These are phyloP conservation scores for Chiloscyllium plagiosum DNA, from an alignment of 2,113 vertebrate species.

Conservation along the genomic window DNA sequence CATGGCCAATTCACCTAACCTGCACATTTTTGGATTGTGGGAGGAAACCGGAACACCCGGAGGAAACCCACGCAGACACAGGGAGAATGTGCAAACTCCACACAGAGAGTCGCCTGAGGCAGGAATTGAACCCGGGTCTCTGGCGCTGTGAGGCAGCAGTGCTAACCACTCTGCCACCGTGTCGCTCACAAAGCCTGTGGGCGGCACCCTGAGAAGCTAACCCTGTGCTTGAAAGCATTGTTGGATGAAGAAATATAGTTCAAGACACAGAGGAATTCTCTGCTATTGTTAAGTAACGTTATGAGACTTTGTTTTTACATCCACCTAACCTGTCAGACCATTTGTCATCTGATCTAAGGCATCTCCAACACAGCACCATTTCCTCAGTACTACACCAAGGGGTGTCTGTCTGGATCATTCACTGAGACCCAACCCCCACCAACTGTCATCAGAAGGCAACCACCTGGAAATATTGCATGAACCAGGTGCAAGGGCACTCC, in stretches of 20 bases:
- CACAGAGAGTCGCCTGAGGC: too few species aligned
- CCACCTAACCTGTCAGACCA: not conserved
- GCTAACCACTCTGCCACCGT: too few species aligned
- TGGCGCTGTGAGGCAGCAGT: too few species aligned
- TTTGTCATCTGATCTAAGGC: not conserved
- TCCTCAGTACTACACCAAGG: not conserved
- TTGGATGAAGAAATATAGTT: not conserved
- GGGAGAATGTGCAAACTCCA: too few species aligned
- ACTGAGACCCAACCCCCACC: not conserved
- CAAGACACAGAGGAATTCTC: not conserved
- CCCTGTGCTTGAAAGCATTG: not conserved
- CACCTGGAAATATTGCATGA: not conserved
- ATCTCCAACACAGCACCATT: not conserved
- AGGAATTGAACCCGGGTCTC: too few species aligned
- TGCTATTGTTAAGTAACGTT: not conserved
- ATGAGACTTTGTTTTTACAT: not conserved
- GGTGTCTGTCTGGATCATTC: not conserved
- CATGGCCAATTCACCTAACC: too few species aligned
- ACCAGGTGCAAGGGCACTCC: not conserved
- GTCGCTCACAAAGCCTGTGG: too few species aligned
- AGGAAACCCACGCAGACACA: too few species aligned
- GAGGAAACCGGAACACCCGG: too few species aligned
- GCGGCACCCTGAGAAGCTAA: too few species aligned
- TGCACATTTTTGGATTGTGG: too few species aligned
- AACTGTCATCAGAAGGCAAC: not conserved